Conservation (phyloP, 2,113 vertebrate species). For the Herpetotheres cachinnans region DNA sequence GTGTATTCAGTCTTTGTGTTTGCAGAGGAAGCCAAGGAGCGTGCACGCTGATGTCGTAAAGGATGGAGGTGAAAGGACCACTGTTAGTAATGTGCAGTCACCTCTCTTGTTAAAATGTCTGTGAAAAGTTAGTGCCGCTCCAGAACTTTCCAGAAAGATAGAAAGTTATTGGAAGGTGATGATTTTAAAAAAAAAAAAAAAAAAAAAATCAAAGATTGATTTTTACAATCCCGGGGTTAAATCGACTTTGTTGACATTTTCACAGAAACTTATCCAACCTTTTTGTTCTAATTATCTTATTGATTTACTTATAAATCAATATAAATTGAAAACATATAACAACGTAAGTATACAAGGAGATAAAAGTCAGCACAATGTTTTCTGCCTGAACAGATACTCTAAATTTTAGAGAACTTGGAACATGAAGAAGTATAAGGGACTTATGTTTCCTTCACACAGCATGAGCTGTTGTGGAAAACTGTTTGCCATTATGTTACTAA, state of each 20-base stretch:
- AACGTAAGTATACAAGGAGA: not conserved
- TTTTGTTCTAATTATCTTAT: not conserved
- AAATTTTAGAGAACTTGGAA: not conserved
- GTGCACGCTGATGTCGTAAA: fast-evolving
- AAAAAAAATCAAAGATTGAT: not conserved
- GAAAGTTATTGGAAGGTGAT: not conserved
- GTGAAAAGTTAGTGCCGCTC: not conserved
- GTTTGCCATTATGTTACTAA: not conserved
- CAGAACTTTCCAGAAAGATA: not conserved
- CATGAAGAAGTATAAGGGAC: not conserved
- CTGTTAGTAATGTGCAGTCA: not conserved
- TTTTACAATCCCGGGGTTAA: not conserved
- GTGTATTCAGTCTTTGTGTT: not conserved
- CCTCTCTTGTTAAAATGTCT: not conserved
- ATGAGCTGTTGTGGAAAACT: not conserved
- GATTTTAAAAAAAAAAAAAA: not conserved
- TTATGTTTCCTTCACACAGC: not conserved
- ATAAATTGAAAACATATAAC: not conserved
- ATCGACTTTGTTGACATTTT: not conserved
- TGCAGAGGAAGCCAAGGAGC: not conserved
- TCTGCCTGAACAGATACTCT: not conserved
- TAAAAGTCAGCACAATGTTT: not conserved
- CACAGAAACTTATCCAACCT: not conserved
- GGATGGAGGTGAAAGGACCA: not conserved
- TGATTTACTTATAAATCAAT: not conserved